Base-by-base conservation (phyloP, 2,888 invertebrate species). In the Cinara cedri region DNA sequence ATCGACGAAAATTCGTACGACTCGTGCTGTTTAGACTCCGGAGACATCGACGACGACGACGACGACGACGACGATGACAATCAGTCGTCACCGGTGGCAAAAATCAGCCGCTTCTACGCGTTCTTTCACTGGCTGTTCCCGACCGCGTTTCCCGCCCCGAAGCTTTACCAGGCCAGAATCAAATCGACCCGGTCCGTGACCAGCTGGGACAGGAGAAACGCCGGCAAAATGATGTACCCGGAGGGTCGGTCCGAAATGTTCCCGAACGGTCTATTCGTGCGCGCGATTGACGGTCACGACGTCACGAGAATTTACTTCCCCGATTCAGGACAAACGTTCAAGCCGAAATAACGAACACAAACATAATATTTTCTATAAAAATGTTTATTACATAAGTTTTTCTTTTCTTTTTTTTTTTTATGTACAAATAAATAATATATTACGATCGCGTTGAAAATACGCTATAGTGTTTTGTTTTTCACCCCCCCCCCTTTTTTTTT, bases 271-370 rank as follows among this genome's bases (percentile, higher is more conserved):
- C 49, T 68, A 1, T n/a, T 68, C 26, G 26, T 68, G 21, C 26
- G 26, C n/a, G n/a, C 66, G 6, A 16, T 1, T 11, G 1, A 3
- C 51, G 26, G n/a, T 14, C 11, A 14, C 10, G n/a, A 51, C 16
- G 66, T 68, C 26, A 26, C 49, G 51, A 2, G 51, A 49, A 68
- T 68, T 26, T n/a, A n/a, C n/a, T 68, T 68, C n/a, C 51, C 26
- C 14, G 26, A 21, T 16, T 68, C 66, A 3, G 26, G 49, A 14
- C 26, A 51, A 26, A 68, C 10, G 19, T 34, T 11, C 19, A 21
- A 9, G 26, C 16, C 1, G 19, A 44, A 49, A 72, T 60, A 9
- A 46, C 1, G 42, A 11, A 42, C 19, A 13, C n/a, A n/a, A n/a
- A n/a, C n/a, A 42, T 3, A 19, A 11, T 6, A 34, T 34, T 34